Evolutionary conservation across 2,888 invertebrate genomes (phyloP).

Genomic region (Lasioglossum leucozonium): DNA sequence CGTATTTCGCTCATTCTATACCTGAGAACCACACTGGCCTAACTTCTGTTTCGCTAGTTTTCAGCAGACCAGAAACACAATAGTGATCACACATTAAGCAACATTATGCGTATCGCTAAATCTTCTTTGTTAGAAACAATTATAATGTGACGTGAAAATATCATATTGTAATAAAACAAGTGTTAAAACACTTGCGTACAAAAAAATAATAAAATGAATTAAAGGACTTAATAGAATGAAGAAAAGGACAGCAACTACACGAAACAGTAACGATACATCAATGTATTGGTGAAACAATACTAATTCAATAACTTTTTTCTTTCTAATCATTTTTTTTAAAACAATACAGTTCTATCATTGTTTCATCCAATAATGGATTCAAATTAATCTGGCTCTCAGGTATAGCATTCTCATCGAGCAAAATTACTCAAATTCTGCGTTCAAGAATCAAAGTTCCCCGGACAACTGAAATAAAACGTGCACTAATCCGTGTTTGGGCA

Average conservation of each 20-base stretch:
- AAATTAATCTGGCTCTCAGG: neutral
- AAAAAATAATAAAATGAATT: no score
- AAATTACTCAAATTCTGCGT: neutral
- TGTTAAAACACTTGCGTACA: no score
- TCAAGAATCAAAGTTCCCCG: neutral
- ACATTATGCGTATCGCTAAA: neutral
- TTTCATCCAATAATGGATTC: neutral
- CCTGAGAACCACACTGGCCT: neutral
- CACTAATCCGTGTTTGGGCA: neutral
- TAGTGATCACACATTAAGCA: neutral
- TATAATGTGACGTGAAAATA: neutral
- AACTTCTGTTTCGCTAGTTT: neutral
- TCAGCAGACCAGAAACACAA: neutral
- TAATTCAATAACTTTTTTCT: neutral
- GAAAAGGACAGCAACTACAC: neutral
- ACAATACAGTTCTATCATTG: neutral
- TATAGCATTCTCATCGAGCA: neutral
- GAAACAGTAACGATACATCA: neutral
- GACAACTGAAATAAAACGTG: neutral
- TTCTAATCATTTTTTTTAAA: neutral
- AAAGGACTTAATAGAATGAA: no score
- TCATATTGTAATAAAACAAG: no score
- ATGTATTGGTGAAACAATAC: neutral
- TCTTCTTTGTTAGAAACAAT: slow-evolving; percentile 3
- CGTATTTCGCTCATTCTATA: neutral